phyloP scores from a whole-genome alignment of 2,797 vertebrate species.

The Cygnus olor region DNA sequence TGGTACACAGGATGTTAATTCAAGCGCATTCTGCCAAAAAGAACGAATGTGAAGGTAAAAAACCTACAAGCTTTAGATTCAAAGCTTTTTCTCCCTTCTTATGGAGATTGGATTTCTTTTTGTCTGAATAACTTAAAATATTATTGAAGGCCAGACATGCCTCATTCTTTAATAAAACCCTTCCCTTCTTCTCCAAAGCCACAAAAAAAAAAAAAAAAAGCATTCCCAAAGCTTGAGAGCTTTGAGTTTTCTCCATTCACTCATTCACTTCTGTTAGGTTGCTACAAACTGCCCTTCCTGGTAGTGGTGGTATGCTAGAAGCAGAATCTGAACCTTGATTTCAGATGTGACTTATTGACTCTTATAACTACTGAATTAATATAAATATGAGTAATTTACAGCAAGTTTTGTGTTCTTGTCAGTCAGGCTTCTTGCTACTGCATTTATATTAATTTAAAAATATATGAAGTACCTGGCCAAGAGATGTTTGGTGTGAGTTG shows the following conservation, averaged over 20 bases:
- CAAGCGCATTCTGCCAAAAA: neutral
- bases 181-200: neutral
- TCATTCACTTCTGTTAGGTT: neutral
- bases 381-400: neutral
- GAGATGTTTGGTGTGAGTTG: neutral
- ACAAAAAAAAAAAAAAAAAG: neutral
- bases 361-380: neutral
- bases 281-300: neutral
- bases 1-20: neutral
- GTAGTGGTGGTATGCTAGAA: neutral
- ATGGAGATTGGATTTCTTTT: neutral
- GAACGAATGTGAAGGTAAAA: neutral
- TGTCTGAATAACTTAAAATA: neutral
- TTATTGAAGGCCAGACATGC: neutral
- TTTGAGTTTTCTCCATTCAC: neutral
- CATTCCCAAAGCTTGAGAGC: neutral
- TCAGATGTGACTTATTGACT: neutral
- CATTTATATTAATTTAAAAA: constrained; percentile 9
- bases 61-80: neutral
- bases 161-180: neutral
- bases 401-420: neutral
- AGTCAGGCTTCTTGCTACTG: neutral
- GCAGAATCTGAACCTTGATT: neutral
- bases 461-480: neutral
- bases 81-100: neutral